These are phyloP conservation scores for Acronicta alni DNA, from an alignment of 2,888 invertebrate genomes.

Conservation along the genomic window DNA sequence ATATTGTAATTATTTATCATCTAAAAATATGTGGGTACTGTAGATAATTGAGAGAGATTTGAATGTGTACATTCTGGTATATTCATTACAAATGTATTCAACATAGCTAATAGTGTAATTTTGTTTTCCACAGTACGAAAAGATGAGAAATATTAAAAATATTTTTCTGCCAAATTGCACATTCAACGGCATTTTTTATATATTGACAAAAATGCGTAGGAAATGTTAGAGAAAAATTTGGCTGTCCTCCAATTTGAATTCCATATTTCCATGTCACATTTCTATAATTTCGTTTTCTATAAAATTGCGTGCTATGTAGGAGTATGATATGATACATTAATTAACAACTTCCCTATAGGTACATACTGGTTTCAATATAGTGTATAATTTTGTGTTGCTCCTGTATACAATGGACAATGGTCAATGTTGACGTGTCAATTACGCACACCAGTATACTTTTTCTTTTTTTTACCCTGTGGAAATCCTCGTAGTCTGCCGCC, in stretches of 20 bases:
- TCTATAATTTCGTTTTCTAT: conserved; percentile 29
- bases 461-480: too few relatives aligned
- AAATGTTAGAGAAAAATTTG: conserved; percentile 47
- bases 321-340: conserved; percentile 22
- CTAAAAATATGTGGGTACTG: too few relatives aligned
- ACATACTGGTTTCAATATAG: conserved; percentile 19
- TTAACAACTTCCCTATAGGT: conserved; percentile 41
- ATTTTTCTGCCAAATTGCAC: too few relatives aligned
- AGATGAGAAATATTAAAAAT: not conserved
- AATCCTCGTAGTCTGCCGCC: too few relatives aligned
- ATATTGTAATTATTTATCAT: too few relatives aligned
- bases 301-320: conserved; percentile 27
- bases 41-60: too few relatives aligned
- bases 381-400: conserved; percentile 15
- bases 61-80: too few relatives aligned
- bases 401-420: conserved; percentile 33
- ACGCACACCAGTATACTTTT: conserved; percentile 12
- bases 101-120: not conserved
- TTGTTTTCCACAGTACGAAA: not conserved
- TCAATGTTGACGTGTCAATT: conserved; percentile 21
- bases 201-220: conserved; percentile 23
- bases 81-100: too few relatives aligned
- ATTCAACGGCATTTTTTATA: conserved; percentile 8
- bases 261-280: conserved; percentile 36
- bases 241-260: conserved; percentile 44